Conservation (phyloP, 2,797 vertebrate species). For the Setipinna tenuifilis region DNA sequence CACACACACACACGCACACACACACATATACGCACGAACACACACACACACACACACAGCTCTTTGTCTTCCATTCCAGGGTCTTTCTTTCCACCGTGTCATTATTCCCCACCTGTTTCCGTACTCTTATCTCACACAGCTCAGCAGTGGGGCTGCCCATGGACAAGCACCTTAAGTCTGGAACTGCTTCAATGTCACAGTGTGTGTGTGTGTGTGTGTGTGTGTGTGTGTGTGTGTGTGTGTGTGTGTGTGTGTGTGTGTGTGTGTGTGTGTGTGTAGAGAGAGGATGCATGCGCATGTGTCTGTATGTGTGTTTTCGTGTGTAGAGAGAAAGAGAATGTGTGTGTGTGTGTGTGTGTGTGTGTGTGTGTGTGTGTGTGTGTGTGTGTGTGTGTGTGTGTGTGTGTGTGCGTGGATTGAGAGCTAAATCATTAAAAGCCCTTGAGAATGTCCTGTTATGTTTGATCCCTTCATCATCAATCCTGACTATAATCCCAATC, state of each 20-base stretch:
- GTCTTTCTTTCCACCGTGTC: no score
- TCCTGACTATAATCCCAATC: no score
- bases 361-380: not conserved
- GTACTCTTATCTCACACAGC: no score
- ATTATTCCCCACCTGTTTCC: no score
- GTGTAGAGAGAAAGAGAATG: no score
- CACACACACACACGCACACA: no score
- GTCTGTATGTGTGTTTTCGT: not conserved
- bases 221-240: not conserved
- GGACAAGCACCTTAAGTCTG: no score
- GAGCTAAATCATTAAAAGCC: no score
- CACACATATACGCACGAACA: not conserved
- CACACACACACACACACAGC: constrained; percentile 5
- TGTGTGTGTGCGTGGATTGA: constrained; percentile 3
- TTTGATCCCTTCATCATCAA: no score
- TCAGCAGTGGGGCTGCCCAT: no score
- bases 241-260: not conserved
- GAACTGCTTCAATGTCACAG: not conserved
- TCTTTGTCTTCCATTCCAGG: no score
- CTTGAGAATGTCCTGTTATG: no score
- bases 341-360: constrained; percentile 1
- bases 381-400: constrained; percentile 21
- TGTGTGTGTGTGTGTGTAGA: not conserved
- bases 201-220: constrained; percentile 19
- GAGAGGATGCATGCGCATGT: not conserved